Evolutionary conservation across 2,113 vertebrate species (phyloP), one percentile per base, ranked within the genome.

Genomic region (Ibidorhyncha struthersii): DNA sequence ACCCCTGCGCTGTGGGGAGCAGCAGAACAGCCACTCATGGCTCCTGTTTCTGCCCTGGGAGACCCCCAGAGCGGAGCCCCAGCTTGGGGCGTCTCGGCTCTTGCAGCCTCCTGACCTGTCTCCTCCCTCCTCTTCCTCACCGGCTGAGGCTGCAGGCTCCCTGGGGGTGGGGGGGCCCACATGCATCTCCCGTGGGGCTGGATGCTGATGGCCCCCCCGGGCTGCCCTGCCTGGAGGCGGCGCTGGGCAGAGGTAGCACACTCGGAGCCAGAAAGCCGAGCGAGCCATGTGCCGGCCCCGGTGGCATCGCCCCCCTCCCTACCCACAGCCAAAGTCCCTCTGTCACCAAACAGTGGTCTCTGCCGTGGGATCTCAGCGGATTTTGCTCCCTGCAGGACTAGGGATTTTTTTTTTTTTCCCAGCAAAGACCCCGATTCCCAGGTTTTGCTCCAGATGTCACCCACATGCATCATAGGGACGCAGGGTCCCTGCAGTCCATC

Each of bases 381-480:
- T 61, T 69, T 55, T 16, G 10, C 29, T 67, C 62, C 86, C 43
- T 58, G 32, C 25, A 27, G 26, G 21, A 29, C 5, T 7, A 73
- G n/a, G 23, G 47, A 16, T 22, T 43, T 14, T 25, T 38, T 30
- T 72, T 45, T 27, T 19, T 40, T 8, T 1, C 1, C 45, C 84
- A 38, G 8, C 18, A 12, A 61, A 92, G 12, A 38, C 58, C 19
- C 34, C 2, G 1, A 62, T 86, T 9, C 72, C 59, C 67, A 38
- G 41, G 23, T 73, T 84, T 90, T 83, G 32, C 79, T 41, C 55
- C 78, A 43, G 8, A 5, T 0, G 0, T 15, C 17, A 30, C 83
- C 58, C 55, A 2, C 52, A 4, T 0, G 47, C 40, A 21, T 8
- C 22, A 1, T 0, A 8, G 56, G 20, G 30, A 17, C 7, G 2